Evolutionary conservation across 1,140 invertebrate species (phyloP), one percentile per base, ranked within the genome.

Genomic region (Brevipalpus yothersi): DNA sequence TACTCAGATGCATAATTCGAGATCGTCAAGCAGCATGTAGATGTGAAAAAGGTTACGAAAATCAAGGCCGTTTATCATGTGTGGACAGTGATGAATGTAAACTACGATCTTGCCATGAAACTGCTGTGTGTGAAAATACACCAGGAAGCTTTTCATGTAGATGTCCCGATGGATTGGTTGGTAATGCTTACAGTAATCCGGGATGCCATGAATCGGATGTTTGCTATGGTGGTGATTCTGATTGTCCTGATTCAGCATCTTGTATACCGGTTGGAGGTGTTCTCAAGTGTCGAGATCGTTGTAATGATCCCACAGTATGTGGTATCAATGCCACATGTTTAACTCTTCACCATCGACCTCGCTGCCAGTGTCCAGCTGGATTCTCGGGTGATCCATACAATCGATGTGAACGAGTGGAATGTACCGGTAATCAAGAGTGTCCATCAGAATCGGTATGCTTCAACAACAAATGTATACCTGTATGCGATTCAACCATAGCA

Each of bases 81-180:
- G 61, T 59, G 58, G 67, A 68, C 41, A 56, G 67, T 9, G 61
- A 68, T 61, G 67, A 68, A 56, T 68, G 67, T 31, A 51, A 42
- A 41, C 56, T 59, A 8, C 61, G 63, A 58, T 64, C 67, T 15
- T 68, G 31, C 31, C 31, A 31, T 31, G 31, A 31, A 31, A 31
- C 83, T 19, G 86, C 86, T n/a, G 67, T 80, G n/a, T 87, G 84
- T 67, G 75, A 75, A 45, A 86, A 86, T 67, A 69, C 79, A 17
- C 76, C 78, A 21, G 82, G 82, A 59, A 80, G 76, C 64, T 86
- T 79, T 71, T 75, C 75, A 57, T 88, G 84, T 69, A 67, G 76
- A 1, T 87, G 84, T 71, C 82, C 82, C 12, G 76, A 78, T 49
- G 84, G 84, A 63, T 31, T 31, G 13, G 49, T 59, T 7, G 61